Evolutionary conservation across 2,797 vertebrate genomes (phyloP), one percentile per base, ranked within the genome.

Genomic region (Syndactyla subalaris): DNA sequence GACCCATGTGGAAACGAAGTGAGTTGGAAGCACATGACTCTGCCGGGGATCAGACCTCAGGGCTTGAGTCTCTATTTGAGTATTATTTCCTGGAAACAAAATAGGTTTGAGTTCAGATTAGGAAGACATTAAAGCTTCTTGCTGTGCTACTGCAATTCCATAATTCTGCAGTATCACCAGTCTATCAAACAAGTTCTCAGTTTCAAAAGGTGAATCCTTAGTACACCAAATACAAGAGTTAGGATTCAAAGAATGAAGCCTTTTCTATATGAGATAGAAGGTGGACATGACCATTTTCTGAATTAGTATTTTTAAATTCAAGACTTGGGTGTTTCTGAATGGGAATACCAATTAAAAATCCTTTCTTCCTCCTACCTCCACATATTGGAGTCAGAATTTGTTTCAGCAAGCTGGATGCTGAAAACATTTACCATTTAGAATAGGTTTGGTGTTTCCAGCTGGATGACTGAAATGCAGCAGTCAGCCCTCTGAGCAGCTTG

Each of bases 21-120:
- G 13, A 85, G 15, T 5, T 38, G 20, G 66, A 59, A 89, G 36
- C 36, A 63, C 1, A 1, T 8, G 45, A 30, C n/a, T 41, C 62
- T 79, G 29, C 18, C 24, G n/a, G 10, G 19, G 12, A 87, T 43
- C 21, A 59, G 36, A 80, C 7, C 19, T 45, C 45, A 61, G 41
- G 22, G 32, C 54, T 43, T 34, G 14, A 75, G 45, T 36, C 23
- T 62, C 22, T 62, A 29, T 45, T 81, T 65, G 14, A 38, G 78
- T 51, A 30, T 39, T 74, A 77, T 32, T 52, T 52, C 45, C 65
- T 66, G 51, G 46, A 92, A 94, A 95, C 27, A 66, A 90, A 81
- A 46, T 0, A 76, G 30, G 20, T 38, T 78, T 76, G 54, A 84
- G 12, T 39, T 89, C 51, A 79, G n/a, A 66, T 72, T 48, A 48